phyloP scores from a whole-genome alignment of 2,888 invertebrate genomes.

The Lapara coniferarum region DNA sequence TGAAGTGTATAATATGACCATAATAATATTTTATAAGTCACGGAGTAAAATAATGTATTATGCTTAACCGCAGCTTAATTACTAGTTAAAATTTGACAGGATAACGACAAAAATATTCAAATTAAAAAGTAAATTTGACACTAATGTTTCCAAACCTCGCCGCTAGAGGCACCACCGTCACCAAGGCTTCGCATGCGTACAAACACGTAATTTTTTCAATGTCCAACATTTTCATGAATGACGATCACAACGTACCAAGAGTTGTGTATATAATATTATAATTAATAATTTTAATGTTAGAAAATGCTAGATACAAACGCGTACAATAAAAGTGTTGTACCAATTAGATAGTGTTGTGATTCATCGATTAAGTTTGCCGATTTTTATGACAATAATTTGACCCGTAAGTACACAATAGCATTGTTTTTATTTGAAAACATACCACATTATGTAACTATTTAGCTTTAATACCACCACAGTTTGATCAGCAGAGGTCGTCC shows the following conservation, averaged over 20 bases:
- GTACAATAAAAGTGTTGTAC: conserved; percentile 63
- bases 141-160: conserved; percentile 32
- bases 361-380: conserved; percentile 55
- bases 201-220: conserved; percentile 61
- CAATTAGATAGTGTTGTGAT: conserved; percentile 76
- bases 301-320: conserved; percentile 70
- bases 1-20: not conserved
- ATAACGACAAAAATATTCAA: not conserved
- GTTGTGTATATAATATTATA: conserved; percentile 54
- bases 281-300: conserved; percentile 66
- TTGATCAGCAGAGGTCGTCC: not conserved
- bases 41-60: not conserved
- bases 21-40: not conserved
- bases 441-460: conserved; percentile 41
- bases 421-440: conserved; percentile 50
- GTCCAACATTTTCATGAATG: conserved; percentile 77
- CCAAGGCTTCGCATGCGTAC: conserved; percentile 68
- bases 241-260: conserved; percentile 67
- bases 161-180: conserved; percentile 49
- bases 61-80: not conserved
- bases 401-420: conserved; percentile 58
- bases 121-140: not conserved
- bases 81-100: not conserved
- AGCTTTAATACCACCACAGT: not conserved
- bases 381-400: conserved; percentile 69